Percentiles rank a stretch among this genome's conserved stretches.
Evolutionary conservation across 1,140 invertebrate genomes (phyloP).

Genomic region (Aradophagus sp.): DNA sequence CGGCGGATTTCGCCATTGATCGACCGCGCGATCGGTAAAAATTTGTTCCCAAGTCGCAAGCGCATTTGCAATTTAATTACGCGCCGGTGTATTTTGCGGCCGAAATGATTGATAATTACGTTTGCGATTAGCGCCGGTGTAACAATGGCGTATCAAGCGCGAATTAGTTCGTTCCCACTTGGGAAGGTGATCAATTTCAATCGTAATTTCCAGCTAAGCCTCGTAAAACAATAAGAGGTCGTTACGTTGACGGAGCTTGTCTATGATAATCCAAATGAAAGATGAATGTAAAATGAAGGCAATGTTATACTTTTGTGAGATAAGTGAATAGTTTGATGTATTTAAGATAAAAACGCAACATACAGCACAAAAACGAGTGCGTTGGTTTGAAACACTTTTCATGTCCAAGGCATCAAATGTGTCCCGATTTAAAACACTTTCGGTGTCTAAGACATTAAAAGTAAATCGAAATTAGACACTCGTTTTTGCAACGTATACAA

Average conservation of each 20-base stretch:
- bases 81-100: slow-evolving; percentile 3
- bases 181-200: slow-evolving; percentile 24
- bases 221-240: not conserved
- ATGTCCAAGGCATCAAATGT: too few relatives aligned
- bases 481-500: too few relatives aligned
- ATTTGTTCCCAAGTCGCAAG: slow-evolving; percentile 6
- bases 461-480: too few relatives aligned
- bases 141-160: slow-evolving; percentile 15
- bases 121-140: slow-evolving; percentile 15
- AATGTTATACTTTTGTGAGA: too few relatives aligned
- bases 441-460: too few relatives aligned
- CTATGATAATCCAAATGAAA: too few relatives aligned
- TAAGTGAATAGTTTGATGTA: too few relatives aligned
- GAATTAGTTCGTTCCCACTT: slow-evolving; percentile 14
- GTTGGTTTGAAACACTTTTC: too few relatives aligned
- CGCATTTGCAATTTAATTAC: slow-evolving; percentile 16
- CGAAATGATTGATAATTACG: slow-evolving; percentile 17
- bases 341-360: too few relatives aligned
- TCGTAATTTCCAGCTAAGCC: slow-evolving; percentile 18
- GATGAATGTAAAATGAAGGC: too few relatives aligned
- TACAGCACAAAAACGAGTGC: too few relatives aligned
- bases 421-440: too few relatives aligned
- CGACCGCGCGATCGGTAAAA: not conserved
- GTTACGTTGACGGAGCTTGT: not conserved
- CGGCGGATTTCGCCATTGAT: slow-evolving; percentile 13